Evolutionary conservation across 2,113 vertebrate genomes (phyloP).

Genomic region (Bos indicus): DNA sequence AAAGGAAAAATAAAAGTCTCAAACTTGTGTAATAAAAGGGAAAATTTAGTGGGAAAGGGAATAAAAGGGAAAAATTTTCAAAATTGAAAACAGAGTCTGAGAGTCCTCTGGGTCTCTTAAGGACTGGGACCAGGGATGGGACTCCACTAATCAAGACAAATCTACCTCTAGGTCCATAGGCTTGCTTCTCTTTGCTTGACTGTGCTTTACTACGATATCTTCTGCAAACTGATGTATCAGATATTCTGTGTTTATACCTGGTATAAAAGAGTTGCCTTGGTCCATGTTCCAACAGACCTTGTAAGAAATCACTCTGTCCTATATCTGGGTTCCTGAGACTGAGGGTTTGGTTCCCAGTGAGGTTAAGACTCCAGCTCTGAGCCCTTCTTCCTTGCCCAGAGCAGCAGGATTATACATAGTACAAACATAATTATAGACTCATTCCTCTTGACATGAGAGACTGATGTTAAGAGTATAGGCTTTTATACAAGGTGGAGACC

Average conservation of each 20-base stretch:
- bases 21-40: neutral
- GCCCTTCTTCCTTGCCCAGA: neutral
- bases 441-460: neutral
- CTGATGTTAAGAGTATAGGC: neutral
- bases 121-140: neutral
- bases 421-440: accelerated
- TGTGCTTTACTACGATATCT: neutral
- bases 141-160: accelerated
- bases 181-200: neutral
- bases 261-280: neutral
- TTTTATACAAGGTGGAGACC: neutral
- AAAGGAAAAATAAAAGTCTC: neutral
- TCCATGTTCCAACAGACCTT: neutral
- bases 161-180: too few species aligned
- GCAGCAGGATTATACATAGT: neutral
- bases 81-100: neutral
- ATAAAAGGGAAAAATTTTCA: neutral
- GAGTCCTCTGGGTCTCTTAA: neutral
- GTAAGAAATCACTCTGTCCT: neutral
- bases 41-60: neutral
- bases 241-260: neutral
- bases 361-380: neutral
- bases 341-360: neutral
- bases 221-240: neutral
- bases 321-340: neutral